phyloP scores from a whole-genome alignment of 2,888 invertebrate genomes.

The Eupithecia pulchellata region DNA sequence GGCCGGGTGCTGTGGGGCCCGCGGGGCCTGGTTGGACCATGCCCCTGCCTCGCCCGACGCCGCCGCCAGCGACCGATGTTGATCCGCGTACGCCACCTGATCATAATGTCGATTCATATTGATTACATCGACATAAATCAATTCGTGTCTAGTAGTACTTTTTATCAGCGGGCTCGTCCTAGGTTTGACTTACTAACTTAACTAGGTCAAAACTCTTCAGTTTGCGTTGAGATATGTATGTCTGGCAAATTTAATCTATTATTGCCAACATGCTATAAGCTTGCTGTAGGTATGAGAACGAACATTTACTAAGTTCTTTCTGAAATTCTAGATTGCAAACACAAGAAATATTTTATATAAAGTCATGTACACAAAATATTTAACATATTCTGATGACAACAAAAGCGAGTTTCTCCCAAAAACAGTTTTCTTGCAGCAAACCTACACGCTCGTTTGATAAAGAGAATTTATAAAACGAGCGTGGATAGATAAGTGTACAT shows the following conservation, averaged over 20 bases:
- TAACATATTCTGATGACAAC: too few relatives aligned
- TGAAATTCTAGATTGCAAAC: too few relatives aligned
- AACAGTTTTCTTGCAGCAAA: too few relatives aligned
- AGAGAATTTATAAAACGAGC: too few relatives aligned
- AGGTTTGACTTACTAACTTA: not conserved
- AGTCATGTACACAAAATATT: too few relatives aligned
- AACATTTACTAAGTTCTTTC: too few relatives aligned
- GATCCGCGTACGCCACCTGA: slow-evolving; percentile 52
- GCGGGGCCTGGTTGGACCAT: slow-evolving; percentile 55
- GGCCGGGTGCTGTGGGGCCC: slow-evolving; percentile 76
- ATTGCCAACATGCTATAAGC: not conserved
- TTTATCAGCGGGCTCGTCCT: too few relatives aligned
- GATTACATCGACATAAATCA: not conserved
- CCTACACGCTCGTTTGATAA: too few relatives aligned
- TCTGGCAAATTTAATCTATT: not conserved
- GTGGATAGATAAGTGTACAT: too few relatives aligned
- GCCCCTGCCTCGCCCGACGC: slow-evolving; percentile 52
- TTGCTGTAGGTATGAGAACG: too few relatives aligned
- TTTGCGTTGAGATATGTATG: not conserved
- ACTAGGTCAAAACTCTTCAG: not conserved
- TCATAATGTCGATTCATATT: slow-evolving; percentile 3
- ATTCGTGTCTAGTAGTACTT: not conserved
- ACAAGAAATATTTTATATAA: too few relatives aligned
- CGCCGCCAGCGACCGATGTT: slow-evolving; percentile 58
- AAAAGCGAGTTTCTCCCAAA: too few relatives aligned